These are phyloP conservation scores for Drosophila dunni DNA, from an alignment of 1,140 invertebrate genomes.

Conservation along the genomic window DNA sequence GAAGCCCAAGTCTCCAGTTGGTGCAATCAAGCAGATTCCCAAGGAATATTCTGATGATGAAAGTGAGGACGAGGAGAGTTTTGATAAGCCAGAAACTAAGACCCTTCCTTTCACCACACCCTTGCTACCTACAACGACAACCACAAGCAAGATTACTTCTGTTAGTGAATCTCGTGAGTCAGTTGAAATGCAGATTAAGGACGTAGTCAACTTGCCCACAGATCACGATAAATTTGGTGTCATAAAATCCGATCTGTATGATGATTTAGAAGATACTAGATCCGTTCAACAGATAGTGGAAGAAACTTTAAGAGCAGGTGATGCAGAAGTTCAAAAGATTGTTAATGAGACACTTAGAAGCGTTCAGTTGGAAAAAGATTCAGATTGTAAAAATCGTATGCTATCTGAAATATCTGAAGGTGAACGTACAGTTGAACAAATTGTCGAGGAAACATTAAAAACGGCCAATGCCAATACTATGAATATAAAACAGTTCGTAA, in stretches of 20 bases:
- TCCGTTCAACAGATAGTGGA: slow-evolving; percentile 72
- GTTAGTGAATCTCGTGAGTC: too few relatives aligned
- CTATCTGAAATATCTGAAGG: background rate
- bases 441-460: slow-evolving; percentile 67
- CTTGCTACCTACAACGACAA: too few relatives aligned
- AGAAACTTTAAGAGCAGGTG: slow-evolving; percentile 68
- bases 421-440: slow-evolving; percentile 57
- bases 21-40: too few relatives aligned
- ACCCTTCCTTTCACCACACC: too few relatives aligned
- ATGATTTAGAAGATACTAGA: slow-evolving; percentile 43
- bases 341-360: slow-evolving; percentile 63
- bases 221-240: background rate
- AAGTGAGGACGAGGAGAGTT: too few relatives aligned
- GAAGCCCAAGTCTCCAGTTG: too few relatives aligned
- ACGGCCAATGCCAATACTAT: slow-evolving; percentile 21
- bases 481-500: background rate
- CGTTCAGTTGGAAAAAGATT: slow-evolving; percentile 28
- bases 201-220: background rate
- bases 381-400: slow-evolving; percentile 7
- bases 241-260: background rate
- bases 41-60: too few relatives aligned
- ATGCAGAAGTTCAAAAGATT: slow-evolving; percentile 67
- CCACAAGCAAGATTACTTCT: too few relatives aligned
- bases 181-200: background rate
- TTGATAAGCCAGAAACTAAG: too few relatives aligned